These are phyloP conservation scores for Pangasius mekongensis DNA, from an alignment of 2,797 vertebrate species.

Conservation along the genomic window DNA sequence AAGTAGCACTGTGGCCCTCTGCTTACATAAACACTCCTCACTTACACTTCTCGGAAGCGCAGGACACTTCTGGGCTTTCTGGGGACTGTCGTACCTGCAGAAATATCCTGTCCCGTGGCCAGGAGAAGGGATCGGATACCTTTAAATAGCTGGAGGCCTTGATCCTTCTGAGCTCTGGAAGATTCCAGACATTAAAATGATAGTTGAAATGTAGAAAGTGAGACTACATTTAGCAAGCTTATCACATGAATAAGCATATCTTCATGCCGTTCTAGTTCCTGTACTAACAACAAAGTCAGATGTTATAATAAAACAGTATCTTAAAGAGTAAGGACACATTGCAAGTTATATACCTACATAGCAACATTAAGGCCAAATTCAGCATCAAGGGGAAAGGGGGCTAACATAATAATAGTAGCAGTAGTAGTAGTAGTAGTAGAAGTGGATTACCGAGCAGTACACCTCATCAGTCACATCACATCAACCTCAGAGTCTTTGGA, in stretches of 20 bases:
- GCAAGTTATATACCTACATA: neutral
- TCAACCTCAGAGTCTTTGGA: neutral
- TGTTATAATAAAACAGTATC: neutral
- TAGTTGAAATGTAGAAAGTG: neutral
- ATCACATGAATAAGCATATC: neutral
- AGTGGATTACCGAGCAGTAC: neutral
- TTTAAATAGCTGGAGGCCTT: slow-evolving; percentile 2
- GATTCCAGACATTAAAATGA: neutral
- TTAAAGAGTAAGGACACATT: neutral
- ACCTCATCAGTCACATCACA: neutral
- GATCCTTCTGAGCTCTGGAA: neutral
- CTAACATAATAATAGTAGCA: neutral
- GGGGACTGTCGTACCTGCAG: slow-evolving; percentile 6
- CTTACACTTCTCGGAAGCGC: slow-evolving; percentile 32
- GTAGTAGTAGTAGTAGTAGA: neutral
- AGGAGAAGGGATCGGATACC: slow-evolving; percentile 2
- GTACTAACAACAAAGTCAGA: neutral
- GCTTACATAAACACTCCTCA: slow-evolving; percentile 42
- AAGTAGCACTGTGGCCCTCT: neutral
- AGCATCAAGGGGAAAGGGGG: neutral
- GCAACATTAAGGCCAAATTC: neutral
- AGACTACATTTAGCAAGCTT: neutral
- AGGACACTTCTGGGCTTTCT: neutral
- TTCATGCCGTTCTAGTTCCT: neutral
- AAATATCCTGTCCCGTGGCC: slow-evolving; percentile 12